Conservation (phyloP, 2,888 invertebrate genomes). For the Orthonevra nobilis region DNA sequence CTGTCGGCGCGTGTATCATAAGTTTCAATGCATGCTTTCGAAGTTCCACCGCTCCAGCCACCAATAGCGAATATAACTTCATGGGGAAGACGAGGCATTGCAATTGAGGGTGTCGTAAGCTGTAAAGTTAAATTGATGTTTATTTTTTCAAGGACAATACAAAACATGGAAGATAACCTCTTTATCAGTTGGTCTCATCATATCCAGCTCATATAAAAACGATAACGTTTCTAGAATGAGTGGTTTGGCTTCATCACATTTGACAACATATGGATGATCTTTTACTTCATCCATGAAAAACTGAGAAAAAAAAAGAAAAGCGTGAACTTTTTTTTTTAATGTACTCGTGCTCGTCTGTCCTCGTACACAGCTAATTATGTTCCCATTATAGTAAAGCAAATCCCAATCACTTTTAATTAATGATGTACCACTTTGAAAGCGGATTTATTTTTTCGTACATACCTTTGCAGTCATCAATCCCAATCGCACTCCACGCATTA, state of each 20-base stretch:
- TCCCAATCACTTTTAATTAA: too few species aligned
- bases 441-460: conserved; percentile 65
- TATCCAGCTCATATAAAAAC: conserved; percentile 95
- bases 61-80: conserved; percentile 93
- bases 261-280: conserved; percentile 91
- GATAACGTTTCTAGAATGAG: conserved; percentile 94
- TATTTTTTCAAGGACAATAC: neutral
- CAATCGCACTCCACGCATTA: conserved; percentile 90
- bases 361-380: too few species aligned
- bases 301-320: too few species aligned
- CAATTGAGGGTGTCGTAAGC: conserved; percentile 90
- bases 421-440: too few species aligned
- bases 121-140: conserved; percentile 55
- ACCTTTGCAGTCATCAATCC: conserved; percentile 90
- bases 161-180: conserved; percentile 82
- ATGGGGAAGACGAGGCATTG: conserved; percentile 91
- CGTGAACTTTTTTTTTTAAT: too few species aligned
- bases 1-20: conserved; percentile 94
- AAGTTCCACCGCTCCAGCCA: conserved; percentile 86
- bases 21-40: conserved; percentile 87
- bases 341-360: neutral
- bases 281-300: conserved; percentile 95
- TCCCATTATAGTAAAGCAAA: too few species aligned
- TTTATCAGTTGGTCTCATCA: conserved; percentile 88
- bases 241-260: conserved; percentile 91